Evolutionary conservation across 2,888 invertebrate species (phyloP), one percentile per base, ranked within the genome.

Genomic region (Candidula unifasciata): DNA sequence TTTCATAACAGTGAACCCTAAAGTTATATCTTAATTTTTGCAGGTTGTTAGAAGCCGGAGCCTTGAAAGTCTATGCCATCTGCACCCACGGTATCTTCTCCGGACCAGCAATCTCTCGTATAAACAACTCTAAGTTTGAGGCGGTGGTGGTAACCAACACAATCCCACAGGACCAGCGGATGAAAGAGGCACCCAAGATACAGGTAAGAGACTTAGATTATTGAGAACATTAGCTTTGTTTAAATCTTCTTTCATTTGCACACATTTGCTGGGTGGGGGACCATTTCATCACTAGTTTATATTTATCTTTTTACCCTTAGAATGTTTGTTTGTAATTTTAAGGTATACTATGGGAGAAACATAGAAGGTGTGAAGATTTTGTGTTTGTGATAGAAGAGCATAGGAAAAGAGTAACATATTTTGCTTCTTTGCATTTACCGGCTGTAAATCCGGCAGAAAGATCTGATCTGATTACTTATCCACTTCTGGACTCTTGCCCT

Each of bases 101-200:
- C 76, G 98, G 98, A 0, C 97, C 98, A 0, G 98, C 98, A 2
- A 96, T 98, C 89, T 96, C 96, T n/a, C 95, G 98, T 91, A 97
- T 98, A 92, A 98, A 98, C 93, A 96, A 96, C 92, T 97, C 98
- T 0, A 96, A 96, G 91, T 97, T 99, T 94, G 98, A 98, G 94
- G 97, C 98, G 84, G 97, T 98, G 33, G 98, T 98, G 35, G 98
- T 98, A 57, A 98, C 98, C 86, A 98, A 98, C 93, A 98, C 98
- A 73, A 98, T 98, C 91, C 98, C 98, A 24, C 98, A 98, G 93
- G 97, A 98, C 91, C 96, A 96, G 91, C 97, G 98, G 93, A 98
- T 98, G 97, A 96, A 97, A 92, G 96, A 96, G 89, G 97, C 97
- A 89, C 96, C 96, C 16, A 98, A 96, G 94, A 96, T 97, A 89